phyloP scores from a whole-genome alignment of 2,113 vertebrate species.

The Verasper variegatus region DNA sequence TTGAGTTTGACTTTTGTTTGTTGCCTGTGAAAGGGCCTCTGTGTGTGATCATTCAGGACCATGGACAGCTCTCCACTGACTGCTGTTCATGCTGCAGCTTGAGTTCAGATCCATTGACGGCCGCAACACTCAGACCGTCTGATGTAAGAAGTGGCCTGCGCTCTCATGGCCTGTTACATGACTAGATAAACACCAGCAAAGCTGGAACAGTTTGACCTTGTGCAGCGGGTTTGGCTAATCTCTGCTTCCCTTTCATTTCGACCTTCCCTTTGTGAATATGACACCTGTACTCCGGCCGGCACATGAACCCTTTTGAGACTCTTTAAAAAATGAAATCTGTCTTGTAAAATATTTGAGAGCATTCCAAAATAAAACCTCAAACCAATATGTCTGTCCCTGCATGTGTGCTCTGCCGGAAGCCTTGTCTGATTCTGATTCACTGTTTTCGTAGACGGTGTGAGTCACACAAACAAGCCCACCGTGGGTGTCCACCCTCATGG shows the following conservation, averaged over 20 bases:
- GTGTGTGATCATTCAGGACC: neutral
- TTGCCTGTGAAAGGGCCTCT: neutral
- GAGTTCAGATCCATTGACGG: slow-evolving; percentile 55
- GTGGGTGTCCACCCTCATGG: slow-evolving; percentile 23
- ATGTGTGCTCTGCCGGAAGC: neutral
- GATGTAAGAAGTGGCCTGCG: neutral
- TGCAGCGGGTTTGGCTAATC: neutral
- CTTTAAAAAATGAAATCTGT: slow-evolving; percentile 6
- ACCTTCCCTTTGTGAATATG: slow-evolving; percentile 3
- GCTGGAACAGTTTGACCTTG: slow-evolving; percentile 15
- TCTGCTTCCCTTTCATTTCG: neutral
- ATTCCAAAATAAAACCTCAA: slow-evolving; percentile 6
- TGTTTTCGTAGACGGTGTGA: slow-evolving; percentile 21
- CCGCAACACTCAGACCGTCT: slow-evolving; percentile 1
- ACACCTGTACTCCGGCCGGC: slow-evolving; percentile 4
- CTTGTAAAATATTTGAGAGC: neutral
- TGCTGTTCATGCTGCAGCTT: no score
- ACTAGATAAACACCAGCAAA: neutral
- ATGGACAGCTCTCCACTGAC: slow-evolving; percentile 1
- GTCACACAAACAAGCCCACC: slow-evolving; percentile 32
- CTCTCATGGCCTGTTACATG: slow-evolving; percentile 17
- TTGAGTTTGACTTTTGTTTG: slow-evolving; percentile 6
- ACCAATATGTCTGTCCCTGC: slow-evolving; percentile 20
- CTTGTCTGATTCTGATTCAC: slow-evolving; percentile 35
- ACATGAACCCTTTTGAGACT: neutral